Percentiles rank a stretch among this genome's conserved stretches.
Conservation (phyloP, 2,888 invertebrate genomes). For the Apotomis betuletana region DNA sequence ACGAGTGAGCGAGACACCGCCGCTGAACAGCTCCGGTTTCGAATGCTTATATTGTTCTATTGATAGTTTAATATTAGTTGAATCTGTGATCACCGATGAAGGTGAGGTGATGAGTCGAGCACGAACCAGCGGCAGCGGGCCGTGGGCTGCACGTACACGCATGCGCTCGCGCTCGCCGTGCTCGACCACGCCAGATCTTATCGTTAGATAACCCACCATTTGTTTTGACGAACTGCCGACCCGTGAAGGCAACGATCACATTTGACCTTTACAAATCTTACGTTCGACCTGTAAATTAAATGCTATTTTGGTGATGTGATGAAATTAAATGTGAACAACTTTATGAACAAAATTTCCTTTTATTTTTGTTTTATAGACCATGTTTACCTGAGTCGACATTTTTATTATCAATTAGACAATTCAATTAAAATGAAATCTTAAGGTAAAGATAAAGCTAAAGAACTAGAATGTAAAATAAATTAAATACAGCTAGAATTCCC, state of each 20-base stretch:
- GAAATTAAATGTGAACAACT: conserved; percentile 22
- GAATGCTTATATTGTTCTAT: too few species aligned
- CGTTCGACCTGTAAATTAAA: conserved; percentile 40
- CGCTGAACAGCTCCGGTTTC: too few species aligned
- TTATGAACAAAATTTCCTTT: background rate
- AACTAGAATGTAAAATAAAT: too few species aligned
- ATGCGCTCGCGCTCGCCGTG: conserved; percentile 1
- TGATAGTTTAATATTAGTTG: too few species aligned
- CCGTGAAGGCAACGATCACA: conserved; percentile 46
- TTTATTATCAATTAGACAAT: too few species aligned
- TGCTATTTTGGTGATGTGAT: conserved; percentile 20
- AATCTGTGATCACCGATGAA: too few species aligned
- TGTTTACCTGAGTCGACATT: background rate
- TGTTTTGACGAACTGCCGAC: conserved; percentile 46
- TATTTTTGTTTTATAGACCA: background rate
- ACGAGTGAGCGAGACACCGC: too few species aligned
- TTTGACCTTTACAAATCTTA: conserved; percentile 56
- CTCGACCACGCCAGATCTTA: conserved; percentile 41
- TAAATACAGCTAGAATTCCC: too few species aligned
- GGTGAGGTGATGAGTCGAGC: background rate
- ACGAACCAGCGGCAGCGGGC: background rate
- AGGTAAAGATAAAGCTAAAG: too few species aligned
- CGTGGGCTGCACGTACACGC: background rate
- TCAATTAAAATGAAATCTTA: background rate
- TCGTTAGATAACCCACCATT: conserved; percentile 46